phyloP scores from a whole-genome alignment of 2,888 invertebrate genomes.

The Ectropis crepuscularia region DNA sequence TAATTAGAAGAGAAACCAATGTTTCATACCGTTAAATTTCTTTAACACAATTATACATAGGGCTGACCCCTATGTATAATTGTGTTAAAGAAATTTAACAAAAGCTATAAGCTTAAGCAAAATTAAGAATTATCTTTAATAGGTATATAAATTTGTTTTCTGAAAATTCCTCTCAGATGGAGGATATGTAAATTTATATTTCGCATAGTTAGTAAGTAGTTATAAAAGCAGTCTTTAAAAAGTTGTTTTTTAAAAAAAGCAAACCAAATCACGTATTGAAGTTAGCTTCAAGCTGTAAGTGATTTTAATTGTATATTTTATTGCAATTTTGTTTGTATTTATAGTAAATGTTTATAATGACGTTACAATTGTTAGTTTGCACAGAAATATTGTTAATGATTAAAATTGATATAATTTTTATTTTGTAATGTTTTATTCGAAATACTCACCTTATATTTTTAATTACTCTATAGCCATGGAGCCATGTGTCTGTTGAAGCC shows the following conservation, averaged over 20 bases:
- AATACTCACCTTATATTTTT: not conserved
- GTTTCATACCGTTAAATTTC: too few species aligned
- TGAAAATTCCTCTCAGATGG: too few species aligned
- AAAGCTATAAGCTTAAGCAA: too few species aligned
- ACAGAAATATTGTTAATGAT: constrained; percentile 77
- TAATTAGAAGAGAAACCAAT: too few species aligned
- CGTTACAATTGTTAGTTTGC: constrained; percentile 77
- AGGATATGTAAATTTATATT: too few species aligned
- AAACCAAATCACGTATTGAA: constrained; percentile 35
- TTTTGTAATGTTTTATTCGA: constrained; percentile 34
- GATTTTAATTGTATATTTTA: constrained; percentile 54
- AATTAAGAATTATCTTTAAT: too few species aligned
- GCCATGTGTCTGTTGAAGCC: too few species aligned
- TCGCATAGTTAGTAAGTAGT: too few species aligned
- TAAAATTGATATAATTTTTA: constrained; percentile 60
- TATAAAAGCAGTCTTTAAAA: not conserved
- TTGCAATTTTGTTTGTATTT: constrained; percentile 78
- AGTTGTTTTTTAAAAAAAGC: constrained; percentile 13
- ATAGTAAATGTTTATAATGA: constrained; percentile 73
- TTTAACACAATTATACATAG: too few species aligned
- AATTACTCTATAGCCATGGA: too few species aligned
- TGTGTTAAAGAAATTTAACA: too few species aligned
- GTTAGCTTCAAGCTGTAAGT: constrained; percentile 33
- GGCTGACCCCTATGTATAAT: too few species aligned
- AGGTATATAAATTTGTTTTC: not conserved